phyloP scores from a whole-genome alignment of 92 coral and sea anemone genomes.

The Diadumene lineata region DNA sequence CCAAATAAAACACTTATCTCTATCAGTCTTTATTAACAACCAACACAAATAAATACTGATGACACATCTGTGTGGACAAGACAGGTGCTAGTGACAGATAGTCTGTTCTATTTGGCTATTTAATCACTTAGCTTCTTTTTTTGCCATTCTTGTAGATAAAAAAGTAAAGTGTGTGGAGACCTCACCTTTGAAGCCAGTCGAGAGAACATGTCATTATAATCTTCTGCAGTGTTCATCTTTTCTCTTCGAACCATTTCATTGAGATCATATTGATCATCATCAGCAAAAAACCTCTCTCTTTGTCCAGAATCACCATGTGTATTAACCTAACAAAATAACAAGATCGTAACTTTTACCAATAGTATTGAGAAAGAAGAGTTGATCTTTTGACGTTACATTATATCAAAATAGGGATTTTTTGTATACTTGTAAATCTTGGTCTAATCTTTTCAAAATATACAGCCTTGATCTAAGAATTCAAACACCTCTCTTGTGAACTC shows the following conservation, averaged over 20 bases:
- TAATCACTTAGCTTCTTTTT: too few relatives aligned
- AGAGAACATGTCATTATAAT: conserved; percentile 81
- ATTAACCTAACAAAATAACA: conserved; percentile 45
- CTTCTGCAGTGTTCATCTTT: conserved; percentile 87
- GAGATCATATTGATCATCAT: conserved; percentile 86
- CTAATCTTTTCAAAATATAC: too few relatives aligned
- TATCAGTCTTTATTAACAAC: not conserved
- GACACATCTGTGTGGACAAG: too few relatives aligned
- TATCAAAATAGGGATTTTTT: too few relatives aligned
- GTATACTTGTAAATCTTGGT: too few relatives aligned
- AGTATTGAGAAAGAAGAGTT: too few relatives aligned
- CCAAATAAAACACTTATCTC: not conserved
- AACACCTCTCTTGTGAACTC: too few relatives aligned
- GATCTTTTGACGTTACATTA: too few relatives aligned
- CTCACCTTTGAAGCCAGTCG: conserved; percentile 90
- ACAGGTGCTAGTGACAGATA: too few relatives aligned
- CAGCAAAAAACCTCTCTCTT: conserved; percentile 97
- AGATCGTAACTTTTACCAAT: not conserved
- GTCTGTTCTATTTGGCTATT: too few relatives aligned
- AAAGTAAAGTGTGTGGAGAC: conserved; percentile 22
- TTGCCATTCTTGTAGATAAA: too few relatives aligned
- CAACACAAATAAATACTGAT: not conserved
- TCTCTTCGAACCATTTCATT: conserved; percentile 94
- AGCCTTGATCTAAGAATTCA: too few relatives aligned
- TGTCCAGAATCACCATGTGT: conserved; percentile 80